Conservation (phyloP, 2,113 vertebrate species). For the Chinchilla lanigera region DNA sequence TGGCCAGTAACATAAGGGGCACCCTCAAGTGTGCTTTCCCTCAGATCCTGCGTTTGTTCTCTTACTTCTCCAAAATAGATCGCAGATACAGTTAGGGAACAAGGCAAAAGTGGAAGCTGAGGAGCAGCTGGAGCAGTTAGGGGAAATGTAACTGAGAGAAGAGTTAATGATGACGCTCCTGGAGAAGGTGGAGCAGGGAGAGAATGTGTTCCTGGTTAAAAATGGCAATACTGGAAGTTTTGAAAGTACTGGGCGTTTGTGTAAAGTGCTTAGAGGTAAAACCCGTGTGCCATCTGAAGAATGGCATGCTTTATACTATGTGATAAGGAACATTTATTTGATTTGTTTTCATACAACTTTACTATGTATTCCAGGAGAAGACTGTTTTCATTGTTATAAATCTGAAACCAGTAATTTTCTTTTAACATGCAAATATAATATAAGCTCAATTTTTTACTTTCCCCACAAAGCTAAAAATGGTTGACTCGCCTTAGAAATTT, state of each 20-base stretch:
- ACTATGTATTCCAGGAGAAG: conserved; percentile 50
- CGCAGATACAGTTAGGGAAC: not conserved
- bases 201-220: not conserved
- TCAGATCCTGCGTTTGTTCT: not conserved
- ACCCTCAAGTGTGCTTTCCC: not conserved
- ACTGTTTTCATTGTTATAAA: conserved; percentile 58
- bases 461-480: not conserved
- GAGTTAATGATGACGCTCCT: not conserved
- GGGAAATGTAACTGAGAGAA: not conserved
- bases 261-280: not conserved
- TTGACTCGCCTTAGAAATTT: conserved; percentile 57
- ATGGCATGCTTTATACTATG: not conserved
- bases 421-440: conserved; percentile 67
- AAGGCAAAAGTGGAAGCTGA: too few relatives aligned
- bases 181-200: not conserved
- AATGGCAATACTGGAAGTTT: not conserved
- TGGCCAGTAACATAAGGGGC: not conserved
- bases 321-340: not conserved
- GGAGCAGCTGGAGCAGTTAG: not conserved
- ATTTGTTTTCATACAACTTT: conserved; percentile 53
- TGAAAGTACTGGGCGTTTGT: not conserved
- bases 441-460: conserved; percentile 43
- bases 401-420: conserved; percentile 73
- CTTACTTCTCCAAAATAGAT: not conserved
- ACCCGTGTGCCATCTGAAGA: not conserved